These are phyloP conservation scores for Ferdinandea cuprea DNA, from an alignment of 2,888 invertebrate genomes.

Conservation along the genomic window DNA sequence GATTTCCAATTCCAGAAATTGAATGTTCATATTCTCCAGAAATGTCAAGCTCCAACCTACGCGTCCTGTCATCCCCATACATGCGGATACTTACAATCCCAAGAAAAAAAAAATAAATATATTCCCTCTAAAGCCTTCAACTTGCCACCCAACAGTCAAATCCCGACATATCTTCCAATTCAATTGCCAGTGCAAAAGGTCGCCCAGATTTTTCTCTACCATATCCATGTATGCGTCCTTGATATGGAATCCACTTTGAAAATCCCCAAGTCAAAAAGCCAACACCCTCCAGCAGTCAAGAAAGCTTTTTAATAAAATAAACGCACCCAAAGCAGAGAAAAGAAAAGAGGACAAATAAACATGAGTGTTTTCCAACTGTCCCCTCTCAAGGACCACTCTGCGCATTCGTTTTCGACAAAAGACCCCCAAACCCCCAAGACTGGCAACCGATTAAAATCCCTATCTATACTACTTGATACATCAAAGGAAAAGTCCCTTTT, in stretches of 20 bases:
- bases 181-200: constrained; percentile 61
- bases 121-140: constrained; percentile 12
- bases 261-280: constrained; percentile 51
- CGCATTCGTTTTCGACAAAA: constrained; percentile 44
- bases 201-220: constrained; percentile 38
- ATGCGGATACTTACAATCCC: not conserved
- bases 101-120: no score
- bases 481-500: constrained; percentile 58
- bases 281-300: constrained; percentile 35
- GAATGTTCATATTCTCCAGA: constrained; percentile 8
- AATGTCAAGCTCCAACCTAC: not conserved
- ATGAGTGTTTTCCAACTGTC: constrained; percentile 49
- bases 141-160: constrained; percentile 22
- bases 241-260: constrained; percentile 45
- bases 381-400: constrained; percentile 41
- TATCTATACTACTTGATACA: constrained; percentile 13
- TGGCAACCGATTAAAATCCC: constrained; percentile 54
- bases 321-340: constrained; percentile 10
- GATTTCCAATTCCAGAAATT: not conserved
- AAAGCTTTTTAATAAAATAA: constrained; percentile 46
- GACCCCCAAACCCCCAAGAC: constrained; percentile 17
- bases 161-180: constrained; percentile 35
- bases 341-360: no score
- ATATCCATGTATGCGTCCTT: constrained; percentile 27
- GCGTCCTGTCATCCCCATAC: not conserved